Evolutionary conservation across 2,113 vertebrate species (phyloP).

Genomic region (Emydocephalus ijimae): DNA sequence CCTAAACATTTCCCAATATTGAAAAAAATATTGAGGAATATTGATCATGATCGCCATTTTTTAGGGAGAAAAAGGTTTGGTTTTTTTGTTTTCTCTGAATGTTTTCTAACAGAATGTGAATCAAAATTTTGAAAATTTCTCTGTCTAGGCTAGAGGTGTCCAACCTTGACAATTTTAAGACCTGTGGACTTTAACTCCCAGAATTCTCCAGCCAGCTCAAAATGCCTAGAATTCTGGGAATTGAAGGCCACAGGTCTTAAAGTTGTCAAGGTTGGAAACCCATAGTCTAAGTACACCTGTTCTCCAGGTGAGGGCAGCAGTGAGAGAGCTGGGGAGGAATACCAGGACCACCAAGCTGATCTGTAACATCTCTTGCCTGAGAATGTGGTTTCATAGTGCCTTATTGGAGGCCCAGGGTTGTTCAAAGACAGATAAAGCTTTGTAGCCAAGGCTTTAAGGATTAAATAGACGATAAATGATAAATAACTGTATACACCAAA

Average conservation of each 20-base stretch:
- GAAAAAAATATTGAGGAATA: background rate
- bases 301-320: background rate
- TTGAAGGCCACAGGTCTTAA: background rate
- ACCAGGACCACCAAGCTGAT: background rate
- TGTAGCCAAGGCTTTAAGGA: background rate
- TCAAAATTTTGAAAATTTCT: background rate
- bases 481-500: background rate
- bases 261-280: background rate
- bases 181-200: no score
- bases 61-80: background rate
- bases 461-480: background rate
- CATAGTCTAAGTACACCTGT: background rate
- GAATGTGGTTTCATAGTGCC: background rate
- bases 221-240: background rate
- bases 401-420: background rate
- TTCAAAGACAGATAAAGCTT: background rate
- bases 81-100: background rate
- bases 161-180: no score
- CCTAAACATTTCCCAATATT: background rate
- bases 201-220: no score
- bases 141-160: no score
- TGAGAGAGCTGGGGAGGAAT: background rate
- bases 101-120: background rate
- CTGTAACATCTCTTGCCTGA: background rate
- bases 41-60: background rate